These are phyloP conservation scores for Abrostola tripartita DNA, from an alignment of 2,888 invertebrate genomes.

Conservation along the genomic window DNA sequence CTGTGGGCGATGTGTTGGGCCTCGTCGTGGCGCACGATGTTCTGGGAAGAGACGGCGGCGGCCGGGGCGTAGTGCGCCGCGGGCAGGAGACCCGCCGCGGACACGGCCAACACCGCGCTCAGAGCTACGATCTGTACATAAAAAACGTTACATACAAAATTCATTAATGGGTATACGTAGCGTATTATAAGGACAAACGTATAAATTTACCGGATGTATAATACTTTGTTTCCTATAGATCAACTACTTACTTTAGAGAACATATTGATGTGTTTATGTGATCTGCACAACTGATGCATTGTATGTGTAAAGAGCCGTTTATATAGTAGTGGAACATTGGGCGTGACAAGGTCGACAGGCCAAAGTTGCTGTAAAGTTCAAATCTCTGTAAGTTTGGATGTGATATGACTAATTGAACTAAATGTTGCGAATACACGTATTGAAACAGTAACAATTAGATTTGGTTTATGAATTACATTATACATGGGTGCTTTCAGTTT, in stretches of 20 bases:
- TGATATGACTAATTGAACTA: conserved; percentile 38
- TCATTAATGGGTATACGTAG: not conserved
- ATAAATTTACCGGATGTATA: not conserved
- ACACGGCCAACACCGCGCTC: conserved; percentile 79
- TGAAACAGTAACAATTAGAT: not conserved
- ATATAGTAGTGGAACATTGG: conserved; percentile 69
- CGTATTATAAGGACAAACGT: not conserved
- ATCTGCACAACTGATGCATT: conserved; percentile 71
- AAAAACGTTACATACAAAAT: too few relatives aligned
- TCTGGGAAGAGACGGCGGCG: conserved; percentile 77
- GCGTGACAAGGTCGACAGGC: conserved; percentile 76
- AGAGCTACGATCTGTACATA: conserved; percentile 74
- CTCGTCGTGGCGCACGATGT: conserved; percentile 75
- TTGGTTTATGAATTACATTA: conserved; percentile 12
- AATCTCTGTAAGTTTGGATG: conserved; percentile 33
- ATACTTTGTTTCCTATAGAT: not conserved
- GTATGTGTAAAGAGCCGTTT: conserved; percentile 63
- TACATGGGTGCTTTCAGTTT: not conserved
- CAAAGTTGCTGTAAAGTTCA: conserved; percentile 59
- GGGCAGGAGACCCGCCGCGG: conserved; percentile 76
- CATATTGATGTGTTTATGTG: conserved; percentile 70
- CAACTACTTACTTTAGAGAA: conserved; percentile 78
- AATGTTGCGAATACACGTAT: conserved; percentile 3
- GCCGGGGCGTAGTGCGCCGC: conserved; percentile 79
- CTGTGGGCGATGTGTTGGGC: conserved; percentile 61